Conservation (phyloP, 1,140 invertebrate genomes). For the Drosophila carrolli region DNA sequence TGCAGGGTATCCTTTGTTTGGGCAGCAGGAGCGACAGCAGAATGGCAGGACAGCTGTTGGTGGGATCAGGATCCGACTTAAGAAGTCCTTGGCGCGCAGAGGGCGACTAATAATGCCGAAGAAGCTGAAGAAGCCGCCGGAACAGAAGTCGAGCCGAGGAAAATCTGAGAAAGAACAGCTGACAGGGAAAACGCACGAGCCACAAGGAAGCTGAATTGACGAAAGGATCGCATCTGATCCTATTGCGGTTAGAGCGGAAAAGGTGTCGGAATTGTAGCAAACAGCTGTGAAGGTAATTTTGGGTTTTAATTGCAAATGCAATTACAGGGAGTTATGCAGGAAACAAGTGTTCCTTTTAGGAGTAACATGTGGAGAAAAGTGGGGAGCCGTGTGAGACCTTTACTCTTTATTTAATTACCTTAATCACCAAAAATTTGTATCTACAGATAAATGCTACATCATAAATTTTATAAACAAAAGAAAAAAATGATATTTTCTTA, state of each 20-base stretch:
- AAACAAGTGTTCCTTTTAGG: constrained; percentile 34
- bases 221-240: constrained; percentile 36
- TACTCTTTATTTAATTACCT: not conserved
- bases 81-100: constrained; percentile 57
- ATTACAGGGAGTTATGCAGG: constrained; percentile 26
- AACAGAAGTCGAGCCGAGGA: constrained; percentile 33
- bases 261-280: constrained; percentile 68
- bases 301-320: constrained; percentile 55
- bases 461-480: too few species aligned
- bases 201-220: constrained; percentile 39
- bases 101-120: constrained; percentile 11
- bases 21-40: constrained; percentile 19
- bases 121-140: constrained; percentile 20
- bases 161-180: constrained; percentile 73
- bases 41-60: constrained; percentile 31
- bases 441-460: too few species aligned
- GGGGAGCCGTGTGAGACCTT: not conserved
- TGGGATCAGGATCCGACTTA: constrained; percentile 39
- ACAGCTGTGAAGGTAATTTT: constrained; percentile 43
- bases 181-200: constrained; percentile 55
- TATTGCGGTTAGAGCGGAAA: constrained; percentile 57
- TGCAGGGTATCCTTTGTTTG: constrained; percentile 38
- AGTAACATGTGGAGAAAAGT: constrained; percentile 30
- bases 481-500: too few species aligned
- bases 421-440: too few species aligned